Conservation (phyloP, 2,113 vertebrate genomes). For the Cottus gobio region DNA sequence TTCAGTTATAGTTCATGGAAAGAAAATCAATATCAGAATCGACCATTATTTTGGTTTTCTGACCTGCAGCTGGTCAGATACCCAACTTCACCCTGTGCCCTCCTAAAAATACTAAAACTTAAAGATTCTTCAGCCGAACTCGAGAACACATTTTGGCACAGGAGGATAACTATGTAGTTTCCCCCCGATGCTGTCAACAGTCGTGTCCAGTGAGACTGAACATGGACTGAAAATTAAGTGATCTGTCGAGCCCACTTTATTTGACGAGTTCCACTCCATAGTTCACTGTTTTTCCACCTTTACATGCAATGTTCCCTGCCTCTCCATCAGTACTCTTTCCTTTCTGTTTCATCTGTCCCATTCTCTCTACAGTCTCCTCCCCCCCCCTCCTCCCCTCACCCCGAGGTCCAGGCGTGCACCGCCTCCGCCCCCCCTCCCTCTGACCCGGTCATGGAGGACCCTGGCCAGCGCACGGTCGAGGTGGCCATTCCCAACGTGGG, state of each 20-base stretch:
- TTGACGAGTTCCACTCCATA: neutral
- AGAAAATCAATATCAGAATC: too few relatives aligned
- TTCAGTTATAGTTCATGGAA: too few relatives aligned
- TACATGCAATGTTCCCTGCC: neutral
- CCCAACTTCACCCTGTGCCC: neutral
- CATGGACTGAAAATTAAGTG: neutral
- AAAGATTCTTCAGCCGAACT: neutral
- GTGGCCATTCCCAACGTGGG: constrained; percentile 95
- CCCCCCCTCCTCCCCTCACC: constrained; percentile 68
- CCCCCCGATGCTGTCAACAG: neutral
- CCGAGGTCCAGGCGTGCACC: constrained; percentile 86
- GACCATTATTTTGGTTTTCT: too few relatives aligned
- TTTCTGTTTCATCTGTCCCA: constrained; percentile 57
- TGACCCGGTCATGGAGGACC: constrained; percentile 86
- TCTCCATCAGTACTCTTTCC: constrained; percentile 52
- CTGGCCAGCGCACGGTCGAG: constrained; percentile 91
- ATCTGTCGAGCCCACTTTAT: neutral
- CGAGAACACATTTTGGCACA: neutral
- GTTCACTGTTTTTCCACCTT: neutral
- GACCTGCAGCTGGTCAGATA: neutral
- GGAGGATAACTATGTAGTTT: neutral
- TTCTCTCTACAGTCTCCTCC: constrained; percentile 70
- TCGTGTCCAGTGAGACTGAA: neutral
- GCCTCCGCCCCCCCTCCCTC: constrained; percentile 67
- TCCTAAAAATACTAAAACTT: neutral